A percentile compares a stretch with the other conserved stretches of the same genome.
Conservation (phyloP, 2,113 vertebrate species). For the Macaca mulatta region DNA sequence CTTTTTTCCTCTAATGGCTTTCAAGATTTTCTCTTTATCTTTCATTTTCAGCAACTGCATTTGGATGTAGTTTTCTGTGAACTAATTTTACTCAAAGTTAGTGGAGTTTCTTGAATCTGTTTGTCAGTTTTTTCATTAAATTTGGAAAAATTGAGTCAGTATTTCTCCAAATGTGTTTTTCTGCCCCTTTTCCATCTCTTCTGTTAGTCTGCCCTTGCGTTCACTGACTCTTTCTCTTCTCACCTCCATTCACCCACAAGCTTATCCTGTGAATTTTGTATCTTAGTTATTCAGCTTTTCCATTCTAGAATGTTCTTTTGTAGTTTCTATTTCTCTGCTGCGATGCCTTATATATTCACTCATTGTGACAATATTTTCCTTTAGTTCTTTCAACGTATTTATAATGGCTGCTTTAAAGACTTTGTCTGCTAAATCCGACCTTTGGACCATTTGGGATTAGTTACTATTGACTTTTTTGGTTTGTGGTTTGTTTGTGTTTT, state of each 20-base stretch:
- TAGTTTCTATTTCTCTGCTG: not conserved
- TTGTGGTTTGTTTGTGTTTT: not conserved
- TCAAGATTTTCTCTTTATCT: not conserved
- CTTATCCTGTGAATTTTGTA: not conserved
- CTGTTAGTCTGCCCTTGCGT: not conserved
- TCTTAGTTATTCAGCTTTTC: constrained; percentile 4
- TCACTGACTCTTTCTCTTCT: not conserved
- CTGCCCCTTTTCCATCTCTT: not conserved
- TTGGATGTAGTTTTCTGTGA: not conserved
- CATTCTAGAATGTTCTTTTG: constrained; percentile 41
- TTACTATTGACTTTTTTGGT: not conserved
- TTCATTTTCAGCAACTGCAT: not conserved
- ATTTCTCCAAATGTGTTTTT: not conserved
- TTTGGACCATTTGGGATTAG: not conserved
- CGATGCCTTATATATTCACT: not conserved
- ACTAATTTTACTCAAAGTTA: not conserved
- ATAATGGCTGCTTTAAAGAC: not conserved
- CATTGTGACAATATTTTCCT: not conserved
- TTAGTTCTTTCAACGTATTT: constrained; percentile 4
- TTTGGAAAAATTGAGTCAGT: not conserved
- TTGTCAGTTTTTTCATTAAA: not conserved
- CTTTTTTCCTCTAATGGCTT: not conserved
- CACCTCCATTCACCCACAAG: not conserved
- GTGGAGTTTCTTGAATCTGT: not conserved
- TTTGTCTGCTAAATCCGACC: not conserved